Percentiles rank a stretch among this genome's conserved stretches.
Conservation (phyloP, 2,113 vertebrate species). For the Perognathus longimembris region DNA sequence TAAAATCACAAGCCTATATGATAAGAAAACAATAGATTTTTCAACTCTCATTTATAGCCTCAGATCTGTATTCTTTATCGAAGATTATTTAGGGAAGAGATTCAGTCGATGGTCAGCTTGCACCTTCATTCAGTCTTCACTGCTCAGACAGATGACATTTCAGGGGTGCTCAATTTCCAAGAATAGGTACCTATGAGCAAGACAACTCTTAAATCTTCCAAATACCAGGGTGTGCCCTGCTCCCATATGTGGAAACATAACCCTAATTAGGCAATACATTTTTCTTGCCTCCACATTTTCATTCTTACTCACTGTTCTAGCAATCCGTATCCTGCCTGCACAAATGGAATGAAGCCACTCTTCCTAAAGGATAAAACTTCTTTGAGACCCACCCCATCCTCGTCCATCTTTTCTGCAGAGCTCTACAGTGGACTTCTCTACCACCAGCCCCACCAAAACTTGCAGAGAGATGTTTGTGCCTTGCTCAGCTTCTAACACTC, state of each 20-base stretch:
- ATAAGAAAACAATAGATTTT: constrained; percentile 15
- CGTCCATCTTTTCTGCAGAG: background rate
- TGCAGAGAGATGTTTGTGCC: background rate
- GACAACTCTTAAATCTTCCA: constrained; percentile 22
- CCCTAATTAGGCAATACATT: constrained; percentile 36
- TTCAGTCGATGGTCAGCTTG: background rate
- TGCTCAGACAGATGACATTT: constrained; percentile 8
- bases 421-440: background rate
- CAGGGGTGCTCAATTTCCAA: background rate
- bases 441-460: background rate
- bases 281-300: constrained; percentile 31
- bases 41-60: constrained; percentile 25
- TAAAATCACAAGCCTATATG: constrained; percentile 13
- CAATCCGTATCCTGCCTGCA: background rate
- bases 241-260: background rate
- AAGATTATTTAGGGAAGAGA: background rate
- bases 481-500: background rate
- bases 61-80: background rate
- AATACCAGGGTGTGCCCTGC: constrained; percentile 2
- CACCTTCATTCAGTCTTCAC: constrained; percentile 2
- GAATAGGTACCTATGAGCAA: constrained; percentile 43
- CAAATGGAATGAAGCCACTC: background rate
- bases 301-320: constrained; percentile 9
- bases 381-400: background rate
- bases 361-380: background rate